Percentiles rank a stretch among this genome's conserved stretches.
These are phyloP conservation scores for Trypoxylus dichotomus DNA, from an alignment of 1,140 invertebrate species.

Conservation along the genomic window DNA sequence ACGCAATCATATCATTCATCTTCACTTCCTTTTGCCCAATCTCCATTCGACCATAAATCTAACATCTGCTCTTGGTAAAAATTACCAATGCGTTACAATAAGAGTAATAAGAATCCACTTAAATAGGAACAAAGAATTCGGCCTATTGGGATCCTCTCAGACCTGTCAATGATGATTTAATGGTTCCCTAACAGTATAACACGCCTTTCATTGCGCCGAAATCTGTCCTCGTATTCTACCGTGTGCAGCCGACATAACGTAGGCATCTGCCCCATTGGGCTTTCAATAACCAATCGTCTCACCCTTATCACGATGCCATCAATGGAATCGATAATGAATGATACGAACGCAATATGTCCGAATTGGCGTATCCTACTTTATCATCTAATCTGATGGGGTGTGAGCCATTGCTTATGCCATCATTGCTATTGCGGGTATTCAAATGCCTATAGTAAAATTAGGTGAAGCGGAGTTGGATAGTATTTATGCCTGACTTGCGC, in stretches of 20 bases:
- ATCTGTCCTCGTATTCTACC: neutral
- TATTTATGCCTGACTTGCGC: neutral
- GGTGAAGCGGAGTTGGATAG: neutral
- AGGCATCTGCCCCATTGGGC: conserved; percentile 16
- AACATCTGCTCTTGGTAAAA: neutral
- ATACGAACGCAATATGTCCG: neutral
- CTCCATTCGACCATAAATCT: neutral
- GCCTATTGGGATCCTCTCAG: neutral
- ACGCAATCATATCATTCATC: neutral
- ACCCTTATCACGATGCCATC: conserved; percentile 10
- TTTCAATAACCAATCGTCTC: conserved; percentile 18
- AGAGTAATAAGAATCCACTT: conserved; percentile 11
- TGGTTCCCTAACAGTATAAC: neutral
- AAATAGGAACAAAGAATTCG: conserved; percentile 6
- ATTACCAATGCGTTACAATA: neutral
- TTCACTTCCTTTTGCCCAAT: neutral
- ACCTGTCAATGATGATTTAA: conserved; percentile 21
- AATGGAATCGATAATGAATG: conserved; percentile 23
- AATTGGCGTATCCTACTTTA: conserved; percentile 3
- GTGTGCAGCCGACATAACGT: conserved; percentile 13
- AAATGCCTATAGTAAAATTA: neutral
- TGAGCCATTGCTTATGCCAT: neutral
- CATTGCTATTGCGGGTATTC: neutral
- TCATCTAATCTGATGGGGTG: neutral
- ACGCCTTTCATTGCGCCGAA: conserved; percentile 8